Evolutionary conservation across 2,113 vertebrate genomes (phyloP), one percentile per base, ranked within the genome.

Genomic region (Diadophis punctatus): DNA sequence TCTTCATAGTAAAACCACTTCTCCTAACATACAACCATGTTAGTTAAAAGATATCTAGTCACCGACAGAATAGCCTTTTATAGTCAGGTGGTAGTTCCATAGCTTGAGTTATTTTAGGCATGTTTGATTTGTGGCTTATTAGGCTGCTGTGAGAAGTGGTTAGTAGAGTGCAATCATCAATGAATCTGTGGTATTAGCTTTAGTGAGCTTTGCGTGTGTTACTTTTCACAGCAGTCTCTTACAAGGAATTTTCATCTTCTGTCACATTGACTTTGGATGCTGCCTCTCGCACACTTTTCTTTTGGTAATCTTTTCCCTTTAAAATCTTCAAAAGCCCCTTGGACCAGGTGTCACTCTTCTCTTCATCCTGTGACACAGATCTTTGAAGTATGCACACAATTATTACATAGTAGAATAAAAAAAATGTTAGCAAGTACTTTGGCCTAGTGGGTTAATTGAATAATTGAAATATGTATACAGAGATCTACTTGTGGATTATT

Each of bases 241-340:
- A 99, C 99, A 96, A 98, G 96, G 96, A 95, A 97, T 97, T 95
- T 97, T 97, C 98, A 98, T 94, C 98, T 98, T 98, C 97, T 97
- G 97, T 96, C 94, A 97, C 98, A 97, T 94, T 97, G 97, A 95
- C 97, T 97, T 97, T 97, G 93, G 93, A 23, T 92, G 94, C 39
- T 97, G 98, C 97, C 93, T 97, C 96, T 97, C 93, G 91, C 90
- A 97, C 46, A 95, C 97, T 98, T 98, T 98, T 98, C 98, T 97
- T 98, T 98, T 97, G 97, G 91, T 98, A 97, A 95, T 98, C 97
- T 97, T 97, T 98, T 94, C 95, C 97, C 94, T 98, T 98, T 97
- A 99, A 97, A 95, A 97, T 98, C 98, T 98, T 97, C 97, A 99
- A 97, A 97, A 99, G 97, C 93, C 96, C 96, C 95, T 96, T 97